Percentiles rank a stretch among this genome's conserved stretches.
Conservation (phyloP, 2,797 vertebrate species). For the Pangasius mekongensis region DNA sequence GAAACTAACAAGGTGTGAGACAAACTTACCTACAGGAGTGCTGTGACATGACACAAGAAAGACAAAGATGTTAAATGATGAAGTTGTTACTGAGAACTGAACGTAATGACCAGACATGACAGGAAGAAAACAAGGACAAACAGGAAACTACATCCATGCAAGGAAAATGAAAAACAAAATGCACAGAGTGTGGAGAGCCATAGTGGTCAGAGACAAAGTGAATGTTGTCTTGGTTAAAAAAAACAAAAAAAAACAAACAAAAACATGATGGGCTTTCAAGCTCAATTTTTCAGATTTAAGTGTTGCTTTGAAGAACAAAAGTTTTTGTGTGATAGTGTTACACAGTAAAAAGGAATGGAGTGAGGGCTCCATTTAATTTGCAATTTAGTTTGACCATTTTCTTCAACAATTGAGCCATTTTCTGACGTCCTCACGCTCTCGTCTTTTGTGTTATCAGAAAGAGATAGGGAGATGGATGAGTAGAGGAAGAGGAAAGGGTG, state of each 20-base stretch:
- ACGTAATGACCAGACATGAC: neutral
- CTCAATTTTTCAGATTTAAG: neutral
- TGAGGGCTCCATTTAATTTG: neutral
- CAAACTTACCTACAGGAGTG: no score
- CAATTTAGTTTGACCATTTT: neutral
- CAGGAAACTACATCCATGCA: neutral
- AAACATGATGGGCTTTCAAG: neutral
- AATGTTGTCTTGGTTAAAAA: neutral
- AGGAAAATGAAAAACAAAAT: neutral
- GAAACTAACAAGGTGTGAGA: neutral
- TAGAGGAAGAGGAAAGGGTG: constrained; percentile 62
- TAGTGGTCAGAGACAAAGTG: neutral
- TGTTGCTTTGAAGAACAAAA: neutral
- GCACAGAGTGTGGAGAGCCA: neutral
- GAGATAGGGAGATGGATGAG: constrained; percentile 57
- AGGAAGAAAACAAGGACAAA: neutral
- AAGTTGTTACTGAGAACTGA: neutral
- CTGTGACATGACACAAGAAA: neutral
- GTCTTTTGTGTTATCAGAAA: neutral
- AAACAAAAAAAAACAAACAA: no score
- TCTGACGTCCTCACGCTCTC: neutral
- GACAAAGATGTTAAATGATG: neutral
- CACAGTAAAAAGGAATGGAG: neutral
- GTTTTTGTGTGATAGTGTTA: neutral
- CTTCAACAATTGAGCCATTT: neutral